Evolutionary conservation across 2,888 invertebrate species (phyloP).

Genomic region (Melipona beecheii): DNA sequence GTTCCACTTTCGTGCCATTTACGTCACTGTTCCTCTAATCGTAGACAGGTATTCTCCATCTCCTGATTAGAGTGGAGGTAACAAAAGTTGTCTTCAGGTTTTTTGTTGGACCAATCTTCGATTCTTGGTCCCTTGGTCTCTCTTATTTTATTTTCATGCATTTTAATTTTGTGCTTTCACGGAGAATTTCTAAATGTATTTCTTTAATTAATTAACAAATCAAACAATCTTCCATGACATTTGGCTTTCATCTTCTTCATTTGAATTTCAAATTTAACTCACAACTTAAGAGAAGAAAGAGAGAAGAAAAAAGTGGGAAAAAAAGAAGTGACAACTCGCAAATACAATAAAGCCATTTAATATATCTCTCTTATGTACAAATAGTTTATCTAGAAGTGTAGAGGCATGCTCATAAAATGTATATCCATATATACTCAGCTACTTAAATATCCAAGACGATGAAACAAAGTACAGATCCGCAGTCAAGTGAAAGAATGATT

Average conservation of each 20-base stretch:
- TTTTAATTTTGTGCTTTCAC: not conserved
- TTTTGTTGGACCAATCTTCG: not conserved
- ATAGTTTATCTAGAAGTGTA: conserved; percentile 8
- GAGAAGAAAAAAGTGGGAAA: not conserved
- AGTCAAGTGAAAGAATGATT: conserved; percentile 41
- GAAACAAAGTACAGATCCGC: conserved; percentile 60
- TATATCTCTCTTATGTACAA: conserved; percentile 35
- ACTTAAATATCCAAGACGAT: conserved; percentile 28
- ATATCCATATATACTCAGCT: not conserved
- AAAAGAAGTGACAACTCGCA: too few relatives aligned
- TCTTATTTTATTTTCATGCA: not conserved
- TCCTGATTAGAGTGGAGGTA: not conserved
- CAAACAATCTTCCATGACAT: too few relatives aligned
- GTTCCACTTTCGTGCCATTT: not conserved
- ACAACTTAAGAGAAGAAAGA: not conserved
- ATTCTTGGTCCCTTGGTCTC: not conserved
- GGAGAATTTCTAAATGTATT: not conserved
- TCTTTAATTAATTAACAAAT: too few relatives aligned
- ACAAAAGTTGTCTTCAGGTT: not conserved
- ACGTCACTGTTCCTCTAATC: conserved; percentile 7
- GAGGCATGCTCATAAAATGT: conserved; percentile 5
- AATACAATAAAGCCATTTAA: conserved; percentile 1
- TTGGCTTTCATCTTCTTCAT: too few relatives aligned
- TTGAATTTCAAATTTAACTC: too few relatives aligned
- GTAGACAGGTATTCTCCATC: not conserved